These are phyloP conservation scores for Parasteatoda tepidariorum DNA, from an alignment of 1,140 invertebrate genomes.

Conservation along the genomic window DNA sequence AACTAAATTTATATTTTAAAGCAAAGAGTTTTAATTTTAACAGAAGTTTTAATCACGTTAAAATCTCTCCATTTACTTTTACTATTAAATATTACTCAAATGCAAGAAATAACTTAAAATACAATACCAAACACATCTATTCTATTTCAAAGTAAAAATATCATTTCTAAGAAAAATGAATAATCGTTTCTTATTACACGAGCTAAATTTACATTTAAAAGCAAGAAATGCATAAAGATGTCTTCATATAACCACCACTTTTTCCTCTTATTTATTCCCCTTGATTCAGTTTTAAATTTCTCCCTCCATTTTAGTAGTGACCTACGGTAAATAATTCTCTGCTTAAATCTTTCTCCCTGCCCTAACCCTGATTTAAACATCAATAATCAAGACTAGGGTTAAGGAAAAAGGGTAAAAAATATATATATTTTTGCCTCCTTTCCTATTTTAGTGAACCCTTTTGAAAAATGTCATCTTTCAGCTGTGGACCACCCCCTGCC, in stretches of 20 bases:
- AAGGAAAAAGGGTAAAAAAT: neutral
- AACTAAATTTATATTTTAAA: no score
- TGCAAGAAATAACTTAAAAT: no score
- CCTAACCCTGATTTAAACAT: conserved; percentile 2
- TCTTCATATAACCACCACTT: neutral
- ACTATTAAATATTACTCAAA: no score
- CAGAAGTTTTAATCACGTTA: no score
- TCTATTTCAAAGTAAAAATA: no score
- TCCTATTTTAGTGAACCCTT: neutral
- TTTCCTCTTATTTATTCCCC: neutral
- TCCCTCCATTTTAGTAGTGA: neutral
- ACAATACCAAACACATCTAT: no score
- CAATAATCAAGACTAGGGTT: conserved; percentile 6
- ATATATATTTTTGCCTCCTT: neutral
- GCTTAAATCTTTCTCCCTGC: neutral
- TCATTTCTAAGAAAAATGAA: no score
- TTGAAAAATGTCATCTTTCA: conserved; percentile 21
- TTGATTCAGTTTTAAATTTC: neutral
- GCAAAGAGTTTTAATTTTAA: no score
- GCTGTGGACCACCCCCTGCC: neutral
- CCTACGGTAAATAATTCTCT: neutral
- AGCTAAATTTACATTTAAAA: conserved; percentile 13
- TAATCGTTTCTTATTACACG: neutral
- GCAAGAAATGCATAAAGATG: conserved; percentile 6
- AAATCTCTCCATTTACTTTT: no score